Evolutionary conservation across 2,113 vertebrate genomes (phyloP).

Genomic region (Spea bombifrons): DNA sequence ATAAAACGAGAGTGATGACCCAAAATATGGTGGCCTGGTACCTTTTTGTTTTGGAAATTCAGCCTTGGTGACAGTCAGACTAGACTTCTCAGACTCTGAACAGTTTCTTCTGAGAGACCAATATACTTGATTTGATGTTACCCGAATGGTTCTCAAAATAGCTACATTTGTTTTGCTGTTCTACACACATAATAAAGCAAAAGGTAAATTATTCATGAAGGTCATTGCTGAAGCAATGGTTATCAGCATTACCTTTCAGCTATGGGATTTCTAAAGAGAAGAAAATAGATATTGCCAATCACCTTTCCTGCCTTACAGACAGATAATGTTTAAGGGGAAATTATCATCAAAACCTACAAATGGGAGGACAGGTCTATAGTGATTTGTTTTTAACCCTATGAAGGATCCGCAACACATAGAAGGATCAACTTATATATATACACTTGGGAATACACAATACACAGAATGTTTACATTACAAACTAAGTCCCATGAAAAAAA

Average conservation of each 20-base stretch:
- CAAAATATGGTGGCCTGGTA: no score
- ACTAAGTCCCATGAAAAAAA: no score
- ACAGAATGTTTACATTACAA: no score
- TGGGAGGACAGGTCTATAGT: not conserved
- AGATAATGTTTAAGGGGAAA: slow-evolving; percentile 1
- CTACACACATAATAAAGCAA: slow-evolving; percentile 23
- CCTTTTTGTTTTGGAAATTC: no score
- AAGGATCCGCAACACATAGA: no score
- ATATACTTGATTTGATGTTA: not conserved
- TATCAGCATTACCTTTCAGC: slow-evolving; percentile 17
- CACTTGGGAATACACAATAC: no score
- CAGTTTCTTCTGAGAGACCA: not conserved
- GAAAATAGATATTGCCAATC: not conserved
- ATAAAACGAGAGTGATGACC: no score
- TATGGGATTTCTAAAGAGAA: not conserved
- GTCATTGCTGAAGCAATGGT: slow-evolving; percentile 17
- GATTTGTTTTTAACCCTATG: no score
- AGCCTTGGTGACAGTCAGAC: no score
- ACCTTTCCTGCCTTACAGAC: not conserved
- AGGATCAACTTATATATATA: no score
- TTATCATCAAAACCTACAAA: not conserved
- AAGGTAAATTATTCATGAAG: slow-evolving; percentile 42
- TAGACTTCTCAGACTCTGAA: no score
- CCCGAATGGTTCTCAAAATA: slow-evolving; percentile 26
- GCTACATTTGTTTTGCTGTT: slow-evolving; percentile 17